These are phyloP conservation scores for Antheraea pernyi DNA, from an alignment of 1,140 invertebrate genomes.

Conservation along the genomic window DNA sequence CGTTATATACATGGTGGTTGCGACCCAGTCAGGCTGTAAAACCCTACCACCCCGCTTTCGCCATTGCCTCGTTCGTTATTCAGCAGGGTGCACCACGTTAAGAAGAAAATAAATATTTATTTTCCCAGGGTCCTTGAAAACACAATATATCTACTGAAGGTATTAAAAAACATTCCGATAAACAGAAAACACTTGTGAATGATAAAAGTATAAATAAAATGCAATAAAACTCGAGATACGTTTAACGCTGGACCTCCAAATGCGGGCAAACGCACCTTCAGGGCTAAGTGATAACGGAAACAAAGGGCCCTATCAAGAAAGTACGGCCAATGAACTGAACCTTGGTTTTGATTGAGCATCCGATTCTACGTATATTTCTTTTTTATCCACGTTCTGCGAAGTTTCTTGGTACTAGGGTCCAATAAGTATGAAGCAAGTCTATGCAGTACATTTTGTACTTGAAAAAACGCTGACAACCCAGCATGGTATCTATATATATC, in stretches of 20 bases:
- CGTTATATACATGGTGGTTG: too few relatives aligned
- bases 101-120: background rate
- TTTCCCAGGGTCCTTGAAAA: background rate
- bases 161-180: background rate
- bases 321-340: constrained; percentile 24
- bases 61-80: too few relatives aligned
- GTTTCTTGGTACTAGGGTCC: too few relatives aligned
- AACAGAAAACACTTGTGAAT: background rate
- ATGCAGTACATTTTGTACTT: too few relatives aligned
- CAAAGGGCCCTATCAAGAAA: constrained; percentile 41
- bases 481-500: too few relatives aligned
- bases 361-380: background rate
- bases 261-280: constrained; percentile 45
- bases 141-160: background rate
- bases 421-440: too few relatives aligned
- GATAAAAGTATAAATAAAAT: constrained; percentile 23
- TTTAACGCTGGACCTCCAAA: constrained; percentile 25
- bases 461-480: too few relatives aligned
- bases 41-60: too few relatives aligned
- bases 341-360: constrained; percentile 19
- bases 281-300: constrained; percentile 49
- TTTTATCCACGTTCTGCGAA: too few relatives aligned
- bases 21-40: too few relatives aligned
- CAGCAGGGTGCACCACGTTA: too few relatives aligned
- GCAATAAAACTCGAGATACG: constrained; percentile 16